Evolutionary conservation across 2,797 vertebrate genomes (phyloP), one percentile per base, ranked within the genome.

Genomic region (Limosa lapponica): DNA sequence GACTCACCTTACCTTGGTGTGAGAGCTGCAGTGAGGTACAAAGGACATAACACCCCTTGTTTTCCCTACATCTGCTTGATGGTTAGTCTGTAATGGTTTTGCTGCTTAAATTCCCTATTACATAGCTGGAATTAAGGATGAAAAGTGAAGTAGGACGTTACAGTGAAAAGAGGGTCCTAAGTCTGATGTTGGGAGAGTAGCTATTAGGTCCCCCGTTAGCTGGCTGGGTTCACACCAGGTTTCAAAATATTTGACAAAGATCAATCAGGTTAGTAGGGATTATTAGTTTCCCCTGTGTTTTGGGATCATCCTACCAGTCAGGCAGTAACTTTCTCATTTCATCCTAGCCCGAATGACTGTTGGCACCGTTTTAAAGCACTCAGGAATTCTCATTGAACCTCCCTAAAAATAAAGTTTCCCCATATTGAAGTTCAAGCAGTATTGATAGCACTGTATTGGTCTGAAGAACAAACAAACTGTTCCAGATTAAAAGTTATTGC

Each of bases 301-400:
- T 49, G 59, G 19, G 41, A 65, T 55, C 37, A 61, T 85, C 48
- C 48, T 87, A 1, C 19, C 44, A 48, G 17, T 55, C 48, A 85
- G 80, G 28, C 73, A 92, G 20, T 46, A 80, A 54, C 17, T 90
- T 86, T 7, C 0, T 0, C 46, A 34, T 54, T 93, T 93, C 8
- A 22, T 54, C 32, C 27, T 67, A 54, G n/a, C 36, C 30, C 23
- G 1, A 87, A 44, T 5, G 5, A 79, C 23, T 46, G 28, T 27
- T 92, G 83, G 59, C 78, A 62, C 17, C 52, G 18, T 75, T 94
- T 59, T 82, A 87, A 92, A 92, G 64, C 51, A 22, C 23, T 84
- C 0, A 0, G 54, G 36, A 75, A 48, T 84, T 72, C 27, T 32
- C 24, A 62, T 0, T 72, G 52, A 69, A 18, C 1, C 0, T 84